A percentile compares a stretch with the other conserved stretches of the same genome.
phyloP scores from a whole-genome alignment of 2,888 invertebrate genomes.

The Ceriagrion tenellum region DNA sequence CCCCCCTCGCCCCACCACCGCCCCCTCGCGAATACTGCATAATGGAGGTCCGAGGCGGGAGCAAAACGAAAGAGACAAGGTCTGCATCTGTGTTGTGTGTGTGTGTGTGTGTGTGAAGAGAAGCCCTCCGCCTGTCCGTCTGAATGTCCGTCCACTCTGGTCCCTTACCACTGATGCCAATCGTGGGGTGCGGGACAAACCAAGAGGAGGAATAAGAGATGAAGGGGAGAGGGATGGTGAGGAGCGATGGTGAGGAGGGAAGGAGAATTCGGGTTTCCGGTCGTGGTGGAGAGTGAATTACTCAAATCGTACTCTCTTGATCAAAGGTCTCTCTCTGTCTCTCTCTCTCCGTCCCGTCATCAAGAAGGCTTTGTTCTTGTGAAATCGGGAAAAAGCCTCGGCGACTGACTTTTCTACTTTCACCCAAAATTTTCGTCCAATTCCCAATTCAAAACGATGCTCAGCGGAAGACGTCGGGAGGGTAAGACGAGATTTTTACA shows the following conservation, averaged over 20 bases:
- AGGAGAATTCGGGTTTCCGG: constrained; percentile 60
- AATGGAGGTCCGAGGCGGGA: background rate
- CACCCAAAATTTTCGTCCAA: background rate
- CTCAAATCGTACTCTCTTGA: constrained; percentile 26
- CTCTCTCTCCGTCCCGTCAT: background rate
- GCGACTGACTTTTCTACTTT: background rate
- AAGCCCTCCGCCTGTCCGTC: too few relatives aligned
- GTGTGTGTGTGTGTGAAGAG: background rate
- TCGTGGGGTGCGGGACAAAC: background rate
- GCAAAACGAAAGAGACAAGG: background rate
- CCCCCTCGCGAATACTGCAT: background rate
- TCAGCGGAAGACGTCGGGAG: background rate
- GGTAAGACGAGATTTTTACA: background rate
- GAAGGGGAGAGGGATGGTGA: constrained; percentile 41
- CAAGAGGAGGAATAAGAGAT: too few relatives aligned
- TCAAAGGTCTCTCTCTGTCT: background rate
- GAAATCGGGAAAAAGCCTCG: background rate
- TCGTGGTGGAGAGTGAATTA: constrained; percentile 66
- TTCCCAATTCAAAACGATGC: background rate
- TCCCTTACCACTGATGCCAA: background rate
- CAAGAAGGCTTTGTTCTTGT: background rate
- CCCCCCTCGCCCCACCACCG: too few relatives aligned
- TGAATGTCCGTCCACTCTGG: background rate
- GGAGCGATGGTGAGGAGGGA: constrained; percentile 37
- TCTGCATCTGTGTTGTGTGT: background rate